A percentile compares a stretch with the other conserved stretches of the same genome.
These are phyloP conservation scores for Caretta caretta DNA, from an alignment of 2,113 vertebrate species.

Conservation along the genomic window DNA sequence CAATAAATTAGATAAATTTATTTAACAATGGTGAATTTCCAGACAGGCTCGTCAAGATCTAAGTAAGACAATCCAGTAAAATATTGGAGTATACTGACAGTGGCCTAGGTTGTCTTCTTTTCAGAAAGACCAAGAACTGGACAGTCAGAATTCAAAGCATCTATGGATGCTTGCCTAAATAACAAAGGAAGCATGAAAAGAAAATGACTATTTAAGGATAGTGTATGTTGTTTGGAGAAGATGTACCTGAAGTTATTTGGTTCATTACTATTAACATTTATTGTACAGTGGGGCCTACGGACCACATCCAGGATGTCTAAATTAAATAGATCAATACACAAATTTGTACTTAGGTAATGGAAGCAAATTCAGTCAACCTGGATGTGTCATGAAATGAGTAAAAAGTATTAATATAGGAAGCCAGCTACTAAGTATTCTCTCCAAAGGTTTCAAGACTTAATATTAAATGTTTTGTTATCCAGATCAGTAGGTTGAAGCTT, in stretches of 20 bases:
- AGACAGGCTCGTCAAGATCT: not conserved
- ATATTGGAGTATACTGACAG: not conserved
- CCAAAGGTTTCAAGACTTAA: not conserved
- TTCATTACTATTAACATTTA: slow-evolving; percentile 70
- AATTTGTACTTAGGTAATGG: slow-evolving; percentile 71
- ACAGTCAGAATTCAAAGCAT: slow-evolving; percentile 64
- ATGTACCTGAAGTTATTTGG: slow-evolving; percentile 75
- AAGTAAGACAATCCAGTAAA: not conserved
- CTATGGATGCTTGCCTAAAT: slow-evolving; percentile 74
- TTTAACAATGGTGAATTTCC: not conserved
- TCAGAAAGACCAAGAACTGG: slow-evolving; percentile 23
- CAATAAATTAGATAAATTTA: not conserved
- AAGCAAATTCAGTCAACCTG: slow-evolving; percentile 64
- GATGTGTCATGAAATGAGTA: slow-evolving; percentile 54
- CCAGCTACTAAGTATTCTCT: not conserved
- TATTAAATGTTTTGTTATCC: not conserved
- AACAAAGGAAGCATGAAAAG: slow-evolving; percentile 76
- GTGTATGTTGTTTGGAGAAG: slow-evolving; percentile 71
- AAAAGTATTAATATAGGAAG: slow-evolving; percentile 44
- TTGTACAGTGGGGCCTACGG: slow-evolving; percentile 58
- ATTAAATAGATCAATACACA: slow-evolving; percentile 68
- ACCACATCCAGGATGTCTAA: slow-evolving; percentile 73
- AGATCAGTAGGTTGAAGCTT: not conserved
- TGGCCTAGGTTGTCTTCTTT: not conserved
- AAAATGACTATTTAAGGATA: slow-evolving; percentile 76